Conservation (phyloP, 1,140 invertebrate genomes). For the Drosophila guanche region DNA sequence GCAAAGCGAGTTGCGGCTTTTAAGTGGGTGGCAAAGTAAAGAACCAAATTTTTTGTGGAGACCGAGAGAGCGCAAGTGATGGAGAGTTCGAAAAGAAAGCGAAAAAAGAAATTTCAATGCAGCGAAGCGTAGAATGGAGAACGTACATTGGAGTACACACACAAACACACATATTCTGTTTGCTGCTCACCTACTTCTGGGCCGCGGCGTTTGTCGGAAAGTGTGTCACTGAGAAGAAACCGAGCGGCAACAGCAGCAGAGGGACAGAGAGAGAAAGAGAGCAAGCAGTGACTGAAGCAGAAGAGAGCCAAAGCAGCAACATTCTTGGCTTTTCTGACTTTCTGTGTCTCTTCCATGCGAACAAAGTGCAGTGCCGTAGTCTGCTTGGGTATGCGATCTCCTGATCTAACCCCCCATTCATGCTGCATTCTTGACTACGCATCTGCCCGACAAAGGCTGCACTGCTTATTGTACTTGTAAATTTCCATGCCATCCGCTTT, state of each 20-base stretch:
- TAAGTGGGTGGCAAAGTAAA: conserved; percentile 14
- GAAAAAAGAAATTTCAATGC: conserved; percentile 81
- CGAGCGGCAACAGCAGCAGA: conserved; percentile 3
- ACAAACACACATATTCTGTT: conserved; percentile 28
- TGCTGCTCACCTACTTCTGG: conserved; percentile 66
- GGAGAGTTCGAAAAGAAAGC: conserved; percentile 78
- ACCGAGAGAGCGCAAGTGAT: conserved; percentile 40
- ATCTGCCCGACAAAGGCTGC: conserved; percentile 23
- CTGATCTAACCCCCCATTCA: not conserved
- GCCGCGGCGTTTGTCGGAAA: conserved; percentile 44
- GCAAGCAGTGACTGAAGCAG: conserved; percentile 27
- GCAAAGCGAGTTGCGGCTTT: not conserved
- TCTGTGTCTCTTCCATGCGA: conserved; percentile 45
- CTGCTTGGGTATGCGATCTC: not conserved
- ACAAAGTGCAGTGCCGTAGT: conserved; percentile 1
- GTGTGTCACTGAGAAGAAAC: conserved; percentile 67
- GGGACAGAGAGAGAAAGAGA: conserved; percentile 14
- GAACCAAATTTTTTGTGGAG: conserved; percentile 9
- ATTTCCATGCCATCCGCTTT: conserved; percentile 20
- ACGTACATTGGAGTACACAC: conserved; percentile 41
- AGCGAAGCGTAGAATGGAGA: conserved; percentile 75
- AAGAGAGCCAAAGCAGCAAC: conserved; percentile 57
- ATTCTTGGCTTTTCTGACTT: conserved; percentile 60
- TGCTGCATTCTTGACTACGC: conserved; percentile 12
- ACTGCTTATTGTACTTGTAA: conserved; percentile 13